A percentile compares a stretch with the other conserved stretches of the same genome.
These are phyloP conservation scores for Pedetes capensis DNA, from an alignment of 2,113 vertebrate genomes.

Conservation along the genomic window DNA sequence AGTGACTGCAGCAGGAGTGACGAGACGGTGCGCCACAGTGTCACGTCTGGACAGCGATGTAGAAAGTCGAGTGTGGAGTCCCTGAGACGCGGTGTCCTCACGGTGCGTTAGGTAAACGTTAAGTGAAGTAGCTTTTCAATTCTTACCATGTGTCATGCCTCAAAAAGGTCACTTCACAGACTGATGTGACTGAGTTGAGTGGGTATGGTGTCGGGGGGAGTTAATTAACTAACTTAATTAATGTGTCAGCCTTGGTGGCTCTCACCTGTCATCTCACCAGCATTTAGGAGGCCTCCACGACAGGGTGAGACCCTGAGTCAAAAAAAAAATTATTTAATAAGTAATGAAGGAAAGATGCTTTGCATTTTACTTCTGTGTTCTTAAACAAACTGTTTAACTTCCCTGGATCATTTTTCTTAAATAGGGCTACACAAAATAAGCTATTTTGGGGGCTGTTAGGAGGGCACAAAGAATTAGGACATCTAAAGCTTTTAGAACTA, in stretches of 20 bases:
- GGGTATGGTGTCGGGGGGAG: too few relatives aligned
- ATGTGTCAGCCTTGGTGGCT: background rate
- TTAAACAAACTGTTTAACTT: background rate
- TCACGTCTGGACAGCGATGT: background rate
- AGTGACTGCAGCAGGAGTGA: background rate
- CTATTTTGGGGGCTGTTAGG: background rate
- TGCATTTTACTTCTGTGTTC: background rate
- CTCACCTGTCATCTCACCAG: too few relatives aligned
- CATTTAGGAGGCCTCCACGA: too few relatives aligned
- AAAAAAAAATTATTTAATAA: background rate
- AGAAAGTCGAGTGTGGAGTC: background rate
- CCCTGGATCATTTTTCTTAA: background rate
- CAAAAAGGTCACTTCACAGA: background rate
- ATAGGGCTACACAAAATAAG: background rate
- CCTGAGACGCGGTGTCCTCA: background rate
- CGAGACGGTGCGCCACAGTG: background rate
- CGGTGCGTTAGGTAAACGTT: background rate
- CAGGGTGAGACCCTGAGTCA: background rate
- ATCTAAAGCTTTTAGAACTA: background rate
- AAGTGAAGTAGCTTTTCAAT: background rate
- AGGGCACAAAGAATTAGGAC: background rate
- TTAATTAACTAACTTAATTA: background rate
- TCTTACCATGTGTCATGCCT: background rate
- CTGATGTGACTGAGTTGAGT: background rate
- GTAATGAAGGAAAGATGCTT: background rate